Base-by-base conservation (phyloP, 2,797 vertebrate genomes). In the Craterocephalus amniculus region DNA sequence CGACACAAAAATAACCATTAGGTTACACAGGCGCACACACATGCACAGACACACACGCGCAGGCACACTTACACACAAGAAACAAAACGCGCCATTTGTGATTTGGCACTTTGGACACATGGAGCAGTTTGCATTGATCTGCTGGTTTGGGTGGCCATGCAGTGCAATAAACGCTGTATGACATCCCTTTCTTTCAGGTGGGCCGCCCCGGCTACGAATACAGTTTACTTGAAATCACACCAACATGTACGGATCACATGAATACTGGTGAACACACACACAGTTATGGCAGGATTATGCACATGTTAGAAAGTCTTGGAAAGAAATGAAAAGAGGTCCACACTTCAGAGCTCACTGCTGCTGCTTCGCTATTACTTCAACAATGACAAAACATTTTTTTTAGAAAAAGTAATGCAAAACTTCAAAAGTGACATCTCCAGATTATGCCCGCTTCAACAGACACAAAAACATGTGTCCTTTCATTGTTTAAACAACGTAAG, bases 101-200 rank as follows among this genome's bases (percentile, higher is more conserved):
- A 87, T 94, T 94, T 95, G 95, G 95, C 94, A 95, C 94, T 94
- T 93, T 90, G 91, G 91, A 94, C 90, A 88, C 83, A 82, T 88
- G 87, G 85, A 93, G 88, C 86, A 83, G 81, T 90, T 94, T 93
- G 92, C 92, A 94, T 92, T 93, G 92, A 92, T 94, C 92, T 94
- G 94, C 93, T 94, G 92, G 93, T 94, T 92, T 77, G 81, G 86
- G 84, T 87, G 87, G 83, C 87, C 91, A 91, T 93, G 91, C 90
- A 91, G 89, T 90, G 87, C 84, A 88, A 88, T 83, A 83, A 81
- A 84, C 64, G 74, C 83, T 84, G 70, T 81, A 88, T 83, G 82
- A 83, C 78, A 76, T 87, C 86, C 83, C 77, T 89, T 90, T 91
- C 75, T 76, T 70, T 87, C 79, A 63, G 55, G 64, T 75, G 78